Base-by-base conservation (phyloP, 2,113 vertebrate species). In the Nesogale talazaci region DNA sequence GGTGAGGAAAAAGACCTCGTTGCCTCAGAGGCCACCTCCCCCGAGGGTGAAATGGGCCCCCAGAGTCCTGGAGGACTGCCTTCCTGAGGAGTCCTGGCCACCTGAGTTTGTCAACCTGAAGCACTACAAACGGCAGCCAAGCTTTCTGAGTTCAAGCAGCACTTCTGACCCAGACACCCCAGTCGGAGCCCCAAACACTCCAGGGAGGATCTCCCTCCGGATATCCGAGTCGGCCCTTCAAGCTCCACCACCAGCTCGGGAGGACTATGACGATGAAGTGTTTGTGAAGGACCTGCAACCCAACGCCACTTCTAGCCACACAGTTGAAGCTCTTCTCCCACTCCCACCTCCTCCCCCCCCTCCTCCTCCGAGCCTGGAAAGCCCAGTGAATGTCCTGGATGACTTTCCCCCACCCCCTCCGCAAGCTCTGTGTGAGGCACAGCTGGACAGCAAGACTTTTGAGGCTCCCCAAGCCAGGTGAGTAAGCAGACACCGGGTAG, bases 211-310 rank as follows among this genome's bases (percentile, higher is more conserved):
- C 81, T 98, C 98, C 3, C 98, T 99, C 11, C 97, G 95, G 0
- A 99, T 99, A 95, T 99, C 99, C 0, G 99, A 99, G 95, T 99
- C 99, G 0, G 96, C 82, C 92, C 97, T 98, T 27, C 97, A 91
- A 86, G 86, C 93, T 15, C 96, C 97, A 0, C 96, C 93, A 0
- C 93, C 93, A 0, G 79, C 93, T 4, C 96, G 84, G 81, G 98
- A 97, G 2, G 98, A 99, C 0, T 98, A 98, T 0, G 98, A 99
- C 0, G 98, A 99, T 0, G 99, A 99, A 1, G 99, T 99, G 93
- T 99, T 99, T 79, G 74, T 98, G 42, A 95, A 95, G 29, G 98
- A 98, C 20, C 90, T 95, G 12, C 67, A 91, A 2, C 81, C 94
- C 6, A 4, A 3, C 4, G 61, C 34, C 87, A 11, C 87, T 1